These are phyloP conservation scores for Perizoma flavofasciatum DNA, from an alignment of 2,888 invertebrate genomes.

Conservation along the genomic window DNA sequence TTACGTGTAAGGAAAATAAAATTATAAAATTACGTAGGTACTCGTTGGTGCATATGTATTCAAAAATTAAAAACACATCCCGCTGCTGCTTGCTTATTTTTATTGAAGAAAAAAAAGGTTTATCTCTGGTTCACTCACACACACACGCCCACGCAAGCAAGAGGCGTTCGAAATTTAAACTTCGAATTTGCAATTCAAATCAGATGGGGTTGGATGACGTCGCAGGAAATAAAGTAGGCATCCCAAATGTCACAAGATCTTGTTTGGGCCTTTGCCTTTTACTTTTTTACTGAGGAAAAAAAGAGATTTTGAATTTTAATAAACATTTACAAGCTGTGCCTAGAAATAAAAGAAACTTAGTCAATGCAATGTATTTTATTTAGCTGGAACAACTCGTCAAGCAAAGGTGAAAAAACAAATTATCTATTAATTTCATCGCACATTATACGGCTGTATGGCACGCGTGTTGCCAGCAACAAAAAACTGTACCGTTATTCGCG, in stretches of 20 bases:
- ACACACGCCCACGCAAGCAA: conserved; percentile 42
- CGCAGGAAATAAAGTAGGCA: conserved; percentile 66
- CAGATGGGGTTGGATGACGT: conserved; percentile 60
- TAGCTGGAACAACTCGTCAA: too few relatives aligned
- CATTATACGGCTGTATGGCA: conserved; percentile 27
- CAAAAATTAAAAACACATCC: neutral
- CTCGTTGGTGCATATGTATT: neutral
- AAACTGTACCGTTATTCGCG: conserved; percentile 48
- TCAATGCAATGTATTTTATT: too few relatives aligned
- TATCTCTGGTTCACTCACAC: conserved; percentile 31
- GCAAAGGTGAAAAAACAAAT: neutral
- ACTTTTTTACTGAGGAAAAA: too few relatives aligned
- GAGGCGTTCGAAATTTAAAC: conserved; percentile 71
- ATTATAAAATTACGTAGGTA: neutral
- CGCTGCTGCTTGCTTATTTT: conserved; percentile 6
- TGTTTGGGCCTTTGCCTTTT: too few relatives aligned
- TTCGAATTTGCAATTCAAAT: conserved; percentile 56
- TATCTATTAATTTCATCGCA: conserved; percentile 28
- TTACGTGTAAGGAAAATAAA: too few relatives aligned
- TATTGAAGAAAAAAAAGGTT: conserved; percentile 17
- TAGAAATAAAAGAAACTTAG: too few relatives aligned
- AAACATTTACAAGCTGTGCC: too few relatives aligned
- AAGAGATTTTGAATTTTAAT: too few relatives aligned
- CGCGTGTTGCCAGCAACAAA: conserved; percentile 36
- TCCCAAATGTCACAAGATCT: conserved; percentile 31